A percentile compares a stretch with the other conserved stretches of the same genome.
phyloP scores from a whole-genome alignment of 2,113 vertebrate species.

The Poecilia latipinna region DNA sequence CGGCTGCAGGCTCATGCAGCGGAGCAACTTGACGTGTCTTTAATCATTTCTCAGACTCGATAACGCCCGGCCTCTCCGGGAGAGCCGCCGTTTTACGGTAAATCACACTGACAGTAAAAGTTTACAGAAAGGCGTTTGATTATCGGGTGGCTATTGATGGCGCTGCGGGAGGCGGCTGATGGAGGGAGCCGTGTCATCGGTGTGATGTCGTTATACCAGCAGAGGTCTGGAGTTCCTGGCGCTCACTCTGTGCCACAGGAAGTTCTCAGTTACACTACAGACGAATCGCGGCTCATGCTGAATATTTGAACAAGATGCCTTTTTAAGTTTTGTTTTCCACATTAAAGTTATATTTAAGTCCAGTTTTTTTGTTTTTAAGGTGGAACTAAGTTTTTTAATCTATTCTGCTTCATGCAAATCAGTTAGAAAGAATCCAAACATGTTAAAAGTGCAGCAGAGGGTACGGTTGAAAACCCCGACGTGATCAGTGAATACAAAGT shows the following conservation, averaged over 20 bases:
- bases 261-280: slow-evolving; percentile 21
- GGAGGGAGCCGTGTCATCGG: background rate
- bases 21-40: slow-evolving; percentile 22
- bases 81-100: slow-evolving; percentile 35
- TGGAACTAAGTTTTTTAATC: slow-evolving; percentile 39
- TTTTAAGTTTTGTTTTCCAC: slow-evolving; percentile 55
- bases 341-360: slow-evolving; percentile 29
- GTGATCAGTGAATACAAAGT: slow-evolving; percentile 72
- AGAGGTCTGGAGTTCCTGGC: background rate
- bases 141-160: slow-evolving; percentile 6
- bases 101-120: slow-evolving; percentile 39
- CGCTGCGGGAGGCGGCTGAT: slow-evolving; percentile 2
- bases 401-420: background rate
- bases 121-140: slow-evolving; percentile 65
- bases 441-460: slow-evolving; percentile 22
- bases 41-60: slow-evolving; percentile 34
- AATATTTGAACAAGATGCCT: slow-evolving; percentile 68
- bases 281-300: slow-evolving; percentile 10
- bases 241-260: slow-evolving; percentile 46
- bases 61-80: slow-evolving; percentile 34
- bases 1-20: slow-evolving; percentile 44
- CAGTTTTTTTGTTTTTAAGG: slow-evolving; percentile 11
- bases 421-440: slow-evolving; percentile 19
- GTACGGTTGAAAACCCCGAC: slow-evolving; percentile 60
- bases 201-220: slow-evolving; percentile 21